Conservation (phyloP, 2,888 invertebrate genomes). For the Blera fallax region DNA sequence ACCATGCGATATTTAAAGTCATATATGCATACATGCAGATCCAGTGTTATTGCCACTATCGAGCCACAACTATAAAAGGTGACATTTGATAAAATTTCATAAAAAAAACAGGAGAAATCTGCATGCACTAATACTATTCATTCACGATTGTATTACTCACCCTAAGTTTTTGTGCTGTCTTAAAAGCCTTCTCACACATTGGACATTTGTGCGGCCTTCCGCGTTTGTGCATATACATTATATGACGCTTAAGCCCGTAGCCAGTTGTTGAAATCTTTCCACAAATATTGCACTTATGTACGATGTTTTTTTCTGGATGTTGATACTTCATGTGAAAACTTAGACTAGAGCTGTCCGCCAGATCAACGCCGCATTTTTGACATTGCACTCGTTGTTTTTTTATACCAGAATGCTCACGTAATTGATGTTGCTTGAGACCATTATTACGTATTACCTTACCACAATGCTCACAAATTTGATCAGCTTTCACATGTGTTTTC, state of each 20-base stretch:
- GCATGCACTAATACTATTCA: no score
- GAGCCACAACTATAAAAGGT: no score
- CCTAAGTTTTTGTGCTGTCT: slow-evolving; percentile 65
- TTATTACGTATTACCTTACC: slow-evolving; percentile 65
- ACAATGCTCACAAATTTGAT: slow-evolving; percentile 74
- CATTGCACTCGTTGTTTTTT: slow-evolving; percentile 70
- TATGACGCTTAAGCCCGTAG: slow-evolving; percentile 73
- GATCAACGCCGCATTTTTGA: slow-evolving; percentile 70
- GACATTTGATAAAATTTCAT: no score
- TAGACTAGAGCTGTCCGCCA: slow-evolving; percentile 69
- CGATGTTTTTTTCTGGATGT: slow-evolving; percentile 71
- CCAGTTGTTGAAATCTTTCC: slow-evolving; percentile 73
- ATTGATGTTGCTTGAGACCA: slow-evolving; percentile 2
- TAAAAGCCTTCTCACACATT: slow-evolving; percentile 74
- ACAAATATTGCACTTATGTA: slow-evolving; percentile 73
- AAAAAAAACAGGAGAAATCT: no score
- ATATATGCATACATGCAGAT: no score
- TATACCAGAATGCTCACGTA: slow-evolving; percentile 33
- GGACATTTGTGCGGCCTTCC: slow-evolving; percentile 73
- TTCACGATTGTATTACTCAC: no score
- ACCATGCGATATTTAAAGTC: no score
- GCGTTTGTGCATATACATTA: slow-evolving; percentile 72
- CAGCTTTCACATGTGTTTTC: slow-evolving; percentile 67
- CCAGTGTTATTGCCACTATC: no score
- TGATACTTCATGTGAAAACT: slow-evolving; percentile 73